phyloP scores from a whole-genome alignment of 2,113 vertebrate species.

The Oryzias melastigma region DNA sequence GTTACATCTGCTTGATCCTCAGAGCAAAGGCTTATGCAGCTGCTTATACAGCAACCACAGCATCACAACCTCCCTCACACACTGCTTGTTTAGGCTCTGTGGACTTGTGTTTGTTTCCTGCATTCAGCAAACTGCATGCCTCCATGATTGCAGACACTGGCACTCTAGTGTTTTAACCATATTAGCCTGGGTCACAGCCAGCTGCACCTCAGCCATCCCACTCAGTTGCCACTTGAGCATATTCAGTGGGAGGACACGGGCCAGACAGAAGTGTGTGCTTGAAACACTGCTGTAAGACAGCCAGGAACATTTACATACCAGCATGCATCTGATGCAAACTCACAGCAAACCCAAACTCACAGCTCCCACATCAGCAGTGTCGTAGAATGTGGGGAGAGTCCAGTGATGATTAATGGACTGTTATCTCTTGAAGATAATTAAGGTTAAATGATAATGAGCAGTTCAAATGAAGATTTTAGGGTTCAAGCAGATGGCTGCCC shows the following conservation, averaged over 20 bases:
- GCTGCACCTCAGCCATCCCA: slow-evolving; percentile 49
- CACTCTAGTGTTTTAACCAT: slow-evolving; percentile 60
- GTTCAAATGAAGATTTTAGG: too few species aligned
- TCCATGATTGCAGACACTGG: slow-evolving; percentile 42
- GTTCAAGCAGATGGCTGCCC: too few species aligned
- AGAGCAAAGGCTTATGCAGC: slow-evolving; percentile 12
- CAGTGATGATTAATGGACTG: not conserved
- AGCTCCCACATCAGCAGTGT: not conserved
- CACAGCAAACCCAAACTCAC: not conserved
- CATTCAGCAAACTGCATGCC: slow-evolving; percentile 46
- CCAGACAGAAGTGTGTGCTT: slow-evolving; percentile 6
- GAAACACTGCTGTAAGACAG: not conserved
- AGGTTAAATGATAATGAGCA: too few species aligned
- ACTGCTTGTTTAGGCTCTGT: slow-evolving; percentile 26
- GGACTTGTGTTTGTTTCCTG: slow-evolving; percentile 36
- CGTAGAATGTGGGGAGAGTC: not conserved
- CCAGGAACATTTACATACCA: slow-evolving; percentile 1
- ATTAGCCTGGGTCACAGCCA: slow-evolving; percentile 70
- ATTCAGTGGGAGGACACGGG: slow-evolving; percentile 30
- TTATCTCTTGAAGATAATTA: not conserved
- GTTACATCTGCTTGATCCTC: too few species aligned
- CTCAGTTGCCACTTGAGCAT: slow-evolving; percentile 45
- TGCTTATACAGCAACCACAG: slow-evolving; percentile 47
- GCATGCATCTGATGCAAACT: slow-evolving; percentile 8
- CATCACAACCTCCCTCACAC: slow-evolving; percentile 15